These are phyloP conservation scores for Prionailurus viverrinus DNA, from an alignment of 2,113 vertebrate genomes.

Conservation along the genomic window DNA sequence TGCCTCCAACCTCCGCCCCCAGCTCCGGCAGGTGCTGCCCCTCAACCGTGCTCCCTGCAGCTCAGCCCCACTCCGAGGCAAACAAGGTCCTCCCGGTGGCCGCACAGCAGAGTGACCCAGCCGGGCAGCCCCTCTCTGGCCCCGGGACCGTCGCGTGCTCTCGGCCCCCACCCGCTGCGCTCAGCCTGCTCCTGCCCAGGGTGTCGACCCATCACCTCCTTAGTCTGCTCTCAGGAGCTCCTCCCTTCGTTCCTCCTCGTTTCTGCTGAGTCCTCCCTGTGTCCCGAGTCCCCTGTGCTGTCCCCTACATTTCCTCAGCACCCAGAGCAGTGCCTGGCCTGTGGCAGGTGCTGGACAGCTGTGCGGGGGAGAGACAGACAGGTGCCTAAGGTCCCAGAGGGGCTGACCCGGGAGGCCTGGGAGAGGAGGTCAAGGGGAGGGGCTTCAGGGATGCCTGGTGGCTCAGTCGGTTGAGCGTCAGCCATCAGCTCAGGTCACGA, in stretches of 20 bases:
- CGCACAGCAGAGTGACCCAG: background rate
- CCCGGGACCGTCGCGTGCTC: background rate
- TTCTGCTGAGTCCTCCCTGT: background rate
- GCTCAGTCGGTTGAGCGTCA: too few species aligned
- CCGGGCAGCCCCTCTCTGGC: background rate
- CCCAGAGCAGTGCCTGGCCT: background rate
- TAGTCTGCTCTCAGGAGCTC: background rate
- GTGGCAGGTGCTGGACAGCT: fast-evolving
- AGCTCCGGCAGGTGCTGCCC: fast-evolving
- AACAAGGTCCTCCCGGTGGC: fast-evolving
- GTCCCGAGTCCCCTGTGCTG: background rate
- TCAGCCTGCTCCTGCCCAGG: background rate
- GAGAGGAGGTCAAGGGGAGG: background rate
- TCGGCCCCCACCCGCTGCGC: background rate
- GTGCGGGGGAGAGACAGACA: fast-evolving
- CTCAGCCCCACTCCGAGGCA: background rate
- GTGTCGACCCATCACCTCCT: background rate
- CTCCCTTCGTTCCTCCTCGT: background rate
- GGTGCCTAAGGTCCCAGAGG: too few species aligned
- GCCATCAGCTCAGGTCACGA: too few species aligned
- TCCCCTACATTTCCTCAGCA: too few species aligned
- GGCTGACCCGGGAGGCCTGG: fast-evolving
- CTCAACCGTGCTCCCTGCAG: background rate
- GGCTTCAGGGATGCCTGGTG: background rate
- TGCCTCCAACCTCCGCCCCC: background rate